phyloP scores from a whole-genome alignment of 64 coral and sea anemone species.

The Pocillopora damicornis region DNA sequence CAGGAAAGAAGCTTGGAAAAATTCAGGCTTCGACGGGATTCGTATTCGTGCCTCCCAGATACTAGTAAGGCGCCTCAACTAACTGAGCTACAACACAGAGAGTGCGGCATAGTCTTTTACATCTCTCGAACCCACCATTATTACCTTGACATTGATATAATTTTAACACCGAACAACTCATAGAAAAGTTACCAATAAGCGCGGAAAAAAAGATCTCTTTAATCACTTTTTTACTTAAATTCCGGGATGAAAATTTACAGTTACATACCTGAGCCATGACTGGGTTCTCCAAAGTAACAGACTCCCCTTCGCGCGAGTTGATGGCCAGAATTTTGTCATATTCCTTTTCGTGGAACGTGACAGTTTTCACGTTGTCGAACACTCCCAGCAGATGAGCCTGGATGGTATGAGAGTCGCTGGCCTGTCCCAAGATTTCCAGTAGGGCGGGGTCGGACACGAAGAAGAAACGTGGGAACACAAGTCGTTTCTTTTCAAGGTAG shows the following conservation, averaged over 20 bases:
- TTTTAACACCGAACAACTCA: too few species aligned
- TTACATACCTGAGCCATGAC: conserved; percentile 85
- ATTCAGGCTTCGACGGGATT: too few species aligned
- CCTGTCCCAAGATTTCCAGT: conserved; percentile 95
- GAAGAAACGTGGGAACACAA: conserved; percentile 98
- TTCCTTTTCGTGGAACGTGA: conserved; percentile 93
- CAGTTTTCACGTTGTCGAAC: conserved; percentile 98
- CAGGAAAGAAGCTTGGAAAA: too few species aligned
- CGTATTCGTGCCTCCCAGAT: too few species aligned
- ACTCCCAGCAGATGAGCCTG: conserved; percentile 92
- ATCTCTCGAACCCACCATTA: too few species aligned
- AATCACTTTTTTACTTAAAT: too few species aligned
- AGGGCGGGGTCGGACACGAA: conserved; percentile 98
- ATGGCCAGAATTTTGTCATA: conserved; percentile 96
- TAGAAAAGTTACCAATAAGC: too few species aligned
- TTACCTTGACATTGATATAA: too few species aligned
- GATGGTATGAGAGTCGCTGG: conserved; percentile 96
- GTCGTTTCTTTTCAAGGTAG: conserved; percentile 96
- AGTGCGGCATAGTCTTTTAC: too few species aligned
- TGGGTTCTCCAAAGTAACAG: conserved; percentile 85
- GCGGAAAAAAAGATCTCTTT: too few species aligned
- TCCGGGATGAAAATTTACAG: background rate
- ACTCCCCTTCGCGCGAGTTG: conserved; percentile 87
- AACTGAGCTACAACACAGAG: too few species aligned
- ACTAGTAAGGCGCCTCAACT: too few species aligned